Evolutionary conservation across 2,888 invertebrate genomes (phyloP), one percentile per base, ranked within the genome.

Genomic region (Chrysomela aeneicollis): DNA sequence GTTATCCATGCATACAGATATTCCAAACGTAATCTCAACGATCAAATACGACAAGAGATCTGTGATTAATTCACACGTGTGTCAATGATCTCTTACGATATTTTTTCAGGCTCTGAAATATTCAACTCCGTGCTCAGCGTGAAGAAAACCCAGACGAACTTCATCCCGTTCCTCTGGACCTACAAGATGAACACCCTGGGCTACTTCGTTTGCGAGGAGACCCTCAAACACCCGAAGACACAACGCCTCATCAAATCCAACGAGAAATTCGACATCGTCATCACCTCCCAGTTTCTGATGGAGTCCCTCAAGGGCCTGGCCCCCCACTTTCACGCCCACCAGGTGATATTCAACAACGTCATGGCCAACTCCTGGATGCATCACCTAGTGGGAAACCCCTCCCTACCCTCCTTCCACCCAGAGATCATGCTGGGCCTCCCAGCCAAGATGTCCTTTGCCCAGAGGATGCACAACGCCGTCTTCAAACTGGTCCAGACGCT

Each of bases 391-490:
- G 86, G 86, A 1, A 74, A 82, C 47, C 80, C 85, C 1, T 78
- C 76, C 0, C 81, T 84, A 0, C 83, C 82, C 74, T 83, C 86
- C 0, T 84, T 83, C 74, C 82, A 85, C 22, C 84, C 86, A 0
- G 83, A 85, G 55, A 80, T 81, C 5, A 82, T 83, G 60, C 64
- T 83, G 61, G 77, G 80, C 2, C 83, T 77, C 61, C 73, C 79
- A 51, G 81, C 85, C 42, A 78, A 74, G 55, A 85, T 85, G 77
- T 84, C 79, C 22, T 87, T 89, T 68, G 77, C 78, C 74, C 83
- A 85, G 70, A 78, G 90, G 68, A 51, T 87, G 0, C 75, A 81
- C 18, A 89, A 88, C 72, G 78, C 84, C 0, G 82, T 81, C 2
- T 70, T 74, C 0, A 79, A 80, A 0, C 49, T 82, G 0, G 77